Conservation (phyloP, 2,113 vertebrate genomes). For the Lycaon pictus region DNA sequence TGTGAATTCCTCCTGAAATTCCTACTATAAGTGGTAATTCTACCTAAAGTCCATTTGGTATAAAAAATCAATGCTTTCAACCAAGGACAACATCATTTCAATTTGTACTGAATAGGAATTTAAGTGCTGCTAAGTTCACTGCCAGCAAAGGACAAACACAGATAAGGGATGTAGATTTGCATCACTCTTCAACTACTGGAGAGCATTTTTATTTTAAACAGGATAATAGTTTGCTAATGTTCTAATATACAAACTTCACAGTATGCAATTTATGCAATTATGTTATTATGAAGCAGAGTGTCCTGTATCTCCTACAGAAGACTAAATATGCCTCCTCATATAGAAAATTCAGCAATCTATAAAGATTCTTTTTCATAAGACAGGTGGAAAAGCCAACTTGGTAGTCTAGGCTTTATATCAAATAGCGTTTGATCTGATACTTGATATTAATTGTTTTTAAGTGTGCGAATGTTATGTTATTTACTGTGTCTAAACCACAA, state of each 20-base stretch:
- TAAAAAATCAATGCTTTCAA: conserved; percentile 48
- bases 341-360: conserved; percentile 3
- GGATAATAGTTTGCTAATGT: conserved; percentile 43
- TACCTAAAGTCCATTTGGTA: conserved; percentile 46
- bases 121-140: not conserved
- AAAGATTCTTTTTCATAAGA: conserved; percentile 58
- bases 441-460: conserved; percentile 80
- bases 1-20: conserved; percentile 29
- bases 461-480: conserved; percentile 79
- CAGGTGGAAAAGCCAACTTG: conserved; percentile 47
- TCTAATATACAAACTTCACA: conserved; percentile 6
- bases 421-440: conserved; percentile 45
- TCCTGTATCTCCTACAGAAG: not conserved
- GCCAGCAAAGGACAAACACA: not conserved
- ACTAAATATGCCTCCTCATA: conserved; percentile 25
- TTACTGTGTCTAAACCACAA: conserved; percentile 83
- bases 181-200: conserved; percentile 41
- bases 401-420: conserved; percentile 50
- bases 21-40: conserved; percentile 17
- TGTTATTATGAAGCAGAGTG: conserved; percentile 35
- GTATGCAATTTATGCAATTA: conserved; percentile 46
- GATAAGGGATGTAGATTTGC: not conserved
- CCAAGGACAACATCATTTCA: conserved; percentile 13
- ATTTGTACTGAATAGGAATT: conserved; percentile 41
- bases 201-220: conserved; percentile 55